Evolutionary conservation across 2,888 invertebrate species (phyloP).

Genomic region (Mesoligia furuncula): DNA sequence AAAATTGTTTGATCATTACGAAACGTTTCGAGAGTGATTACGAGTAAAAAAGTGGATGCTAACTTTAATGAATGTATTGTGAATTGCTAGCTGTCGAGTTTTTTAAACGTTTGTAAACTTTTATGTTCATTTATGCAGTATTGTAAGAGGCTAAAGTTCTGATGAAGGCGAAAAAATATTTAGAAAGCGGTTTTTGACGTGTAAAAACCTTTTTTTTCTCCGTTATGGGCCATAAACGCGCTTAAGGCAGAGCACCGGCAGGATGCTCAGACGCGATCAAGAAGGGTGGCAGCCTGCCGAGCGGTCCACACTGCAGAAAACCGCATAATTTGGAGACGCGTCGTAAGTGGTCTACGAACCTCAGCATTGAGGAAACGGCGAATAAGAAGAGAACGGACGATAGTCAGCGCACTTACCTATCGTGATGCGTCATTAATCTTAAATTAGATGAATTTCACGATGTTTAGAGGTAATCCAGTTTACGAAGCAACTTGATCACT

Average conservation of each 20-base stretch:
- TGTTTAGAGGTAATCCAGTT: conserved; percentile 4
- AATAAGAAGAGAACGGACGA: background rate
- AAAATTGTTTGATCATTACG: conserved; percentile 25
- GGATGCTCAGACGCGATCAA: background rate
- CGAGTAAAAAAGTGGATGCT: conserved; percentile 20
- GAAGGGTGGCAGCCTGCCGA: background rate
- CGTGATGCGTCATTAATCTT: background rate
- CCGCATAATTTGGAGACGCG: background rate
- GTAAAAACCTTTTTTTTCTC: background rate
- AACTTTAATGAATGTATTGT: conserved; percentile 34
- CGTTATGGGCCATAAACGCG: background rate
- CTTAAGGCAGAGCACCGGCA: too few relatives aligned
- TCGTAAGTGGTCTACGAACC: background rate
- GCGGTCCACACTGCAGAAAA: background rate
- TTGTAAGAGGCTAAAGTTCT: conserved; percentile 17
- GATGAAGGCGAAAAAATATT: background rate
- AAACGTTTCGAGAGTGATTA: conserved; percentile 33
- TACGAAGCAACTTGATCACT: conserved; percentile 11
- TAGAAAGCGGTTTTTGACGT: background rate
- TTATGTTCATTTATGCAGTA: conserved; percentile 19
- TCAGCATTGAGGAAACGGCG: background rate
- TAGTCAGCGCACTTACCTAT: background rate
- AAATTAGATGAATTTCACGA: conserved; percentile 10
- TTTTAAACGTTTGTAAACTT: conserved; percentile 18
- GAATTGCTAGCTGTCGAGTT: conserved; percentile 5